These are phyloP conservation scores for Hetaerina americana DNA, from an alignment of 1,140 invertebrate species.

Conservation along the genomic window DNA sequence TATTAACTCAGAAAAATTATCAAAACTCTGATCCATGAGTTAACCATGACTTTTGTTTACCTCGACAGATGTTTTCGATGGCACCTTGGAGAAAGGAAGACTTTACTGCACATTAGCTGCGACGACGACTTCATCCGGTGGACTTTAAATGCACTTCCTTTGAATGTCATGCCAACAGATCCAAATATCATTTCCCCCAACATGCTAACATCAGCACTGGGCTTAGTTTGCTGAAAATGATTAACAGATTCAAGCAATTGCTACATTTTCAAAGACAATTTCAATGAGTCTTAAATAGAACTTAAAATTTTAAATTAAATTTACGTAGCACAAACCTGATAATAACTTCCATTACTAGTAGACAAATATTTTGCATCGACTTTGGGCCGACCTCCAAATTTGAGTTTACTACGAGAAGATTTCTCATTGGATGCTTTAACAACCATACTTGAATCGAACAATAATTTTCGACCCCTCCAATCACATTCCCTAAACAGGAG, in stretches of 20 bases:
- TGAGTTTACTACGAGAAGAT: conserved; percentile 9
- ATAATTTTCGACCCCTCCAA: conserved; percentile 56
- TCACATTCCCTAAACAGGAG: conserved; percentile 77
- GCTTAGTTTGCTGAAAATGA: conserved; percentile 17
- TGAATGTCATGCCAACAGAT: conserved; percentile 71
- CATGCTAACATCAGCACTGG: conserved; percentile 51
- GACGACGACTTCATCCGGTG: conserved; percentile 48
- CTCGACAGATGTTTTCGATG: neutral
- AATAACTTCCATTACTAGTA: neutral
- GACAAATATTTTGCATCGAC: conserved; percentile 6
- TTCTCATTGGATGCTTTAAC: conserved; percentile 35
- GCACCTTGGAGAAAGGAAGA: conserved; percentile 40
- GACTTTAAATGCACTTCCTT: conserved; percentile 65
- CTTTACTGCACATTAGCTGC: conserved; percentile 59
- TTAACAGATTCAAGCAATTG: neutral
- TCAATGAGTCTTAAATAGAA: neutral
- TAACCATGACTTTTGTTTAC: too few relatives aligned
- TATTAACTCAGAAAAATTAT: too few relatives aligned
- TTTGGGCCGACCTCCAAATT: neutral
- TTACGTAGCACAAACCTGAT: conserved; percentile 10
- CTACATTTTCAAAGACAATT: too few relatives aligned
- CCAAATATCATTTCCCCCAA: conserved; percentile 85
- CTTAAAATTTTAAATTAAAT: conserved; percentile 6
- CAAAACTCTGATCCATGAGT: too few relatives aligned
- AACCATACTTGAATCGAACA: conserved; percentile 71